Base-by-base conservation (phyloP, 2,113 vertebrate genomes). In the Accipiter virgatus region DNA sequence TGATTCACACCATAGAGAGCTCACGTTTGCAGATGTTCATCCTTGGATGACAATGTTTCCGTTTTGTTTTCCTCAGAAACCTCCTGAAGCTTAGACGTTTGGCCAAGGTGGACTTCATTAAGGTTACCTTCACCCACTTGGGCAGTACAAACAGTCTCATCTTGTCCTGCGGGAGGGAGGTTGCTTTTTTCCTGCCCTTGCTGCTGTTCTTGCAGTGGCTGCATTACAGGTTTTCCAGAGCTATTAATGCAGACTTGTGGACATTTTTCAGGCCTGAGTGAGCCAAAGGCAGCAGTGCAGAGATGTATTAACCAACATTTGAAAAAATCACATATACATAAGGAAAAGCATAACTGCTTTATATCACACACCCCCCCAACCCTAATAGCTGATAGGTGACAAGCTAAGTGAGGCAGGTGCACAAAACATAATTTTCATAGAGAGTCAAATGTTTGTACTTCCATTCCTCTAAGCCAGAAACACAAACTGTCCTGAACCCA, bases 21-120 rank as follows among this genome's bases (percentile, higher is more conserved):
- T 98, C 98, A 98, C 97, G 34, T 98, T 98, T 98, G 97, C 88
- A 95, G 97, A 45, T 77, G 96, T 26, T 94, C 90, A 93, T 97
- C 80, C 93, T 98, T 96, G 94, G 90, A 93, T 93, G 97, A 95
- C 55, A 97, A 73, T 31, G 78, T 13, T 75, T 94, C 67, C 32
- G 4, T 66, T 94, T 53, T 45, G 25, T 81, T 95, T 86, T 86
- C 95, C 79, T 88, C 71, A 58, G 72, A 36, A 80, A n/a, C 20
- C 43, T 95, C 90, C 78, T 95, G 92, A 85, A 91, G 71, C 47
- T 97, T 75, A 59, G 93, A 85, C 7, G 40, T 85, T 95, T 95
- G 53, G 86, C 32, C 45, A 52, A 42, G n/a, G 18, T 80, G 43
- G 70, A 72, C 75, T 71, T 89, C 31, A 27, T 38, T 59, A 70